phyloP scores from a whole-genome alignment of 2,113 vertebrate genomes.

The Camelus bactrianus region DNA sequence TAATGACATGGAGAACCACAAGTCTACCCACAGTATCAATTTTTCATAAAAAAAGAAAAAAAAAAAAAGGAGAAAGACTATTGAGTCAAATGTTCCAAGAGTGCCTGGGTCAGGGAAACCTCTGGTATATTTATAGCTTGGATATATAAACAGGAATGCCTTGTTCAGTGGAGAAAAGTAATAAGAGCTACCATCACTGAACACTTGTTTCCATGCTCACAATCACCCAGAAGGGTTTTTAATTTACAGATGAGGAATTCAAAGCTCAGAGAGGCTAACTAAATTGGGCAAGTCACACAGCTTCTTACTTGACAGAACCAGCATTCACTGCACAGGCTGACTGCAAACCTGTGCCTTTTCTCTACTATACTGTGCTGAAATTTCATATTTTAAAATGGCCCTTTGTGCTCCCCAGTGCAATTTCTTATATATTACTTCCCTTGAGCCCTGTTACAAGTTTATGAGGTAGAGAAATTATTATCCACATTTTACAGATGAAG shows the following conservation, averaged over 20 bases:
- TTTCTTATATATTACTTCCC: slow-evolving; percentile 38
- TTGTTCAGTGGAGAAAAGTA: slow-evolving; percentile 33
- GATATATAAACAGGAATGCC: slow-evolving; percentile 28
- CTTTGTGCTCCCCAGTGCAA: neutral
- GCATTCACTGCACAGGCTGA: neutral
- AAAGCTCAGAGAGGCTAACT: slow-evolving; percentile 39
- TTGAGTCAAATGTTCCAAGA: slow-evolving; percentile 72
- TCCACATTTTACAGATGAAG: neutral
- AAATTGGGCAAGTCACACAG: slow-evolving; percentile 12
- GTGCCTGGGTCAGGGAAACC: slow-evolving; percentile 34
- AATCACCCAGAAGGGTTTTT: neutral
- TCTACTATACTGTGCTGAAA: neutral
- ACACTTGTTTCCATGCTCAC: neutral
- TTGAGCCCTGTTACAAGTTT: neutral
- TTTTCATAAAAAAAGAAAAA: slow-evolving; percentile 37
- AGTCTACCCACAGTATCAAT: slow-evolving; percentile 60
- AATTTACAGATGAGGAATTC: neutral
- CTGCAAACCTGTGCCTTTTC: neutral
- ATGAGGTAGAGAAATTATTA: slow-evolving; percentile 24
- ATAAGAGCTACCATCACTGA: neutral
- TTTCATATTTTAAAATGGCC: neutral
- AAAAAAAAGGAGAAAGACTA: slow-evolving; percentile 31
- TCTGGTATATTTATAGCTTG: slow-evolving; percentile 66
- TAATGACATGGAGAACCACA: slow-evolving; percentile 68
- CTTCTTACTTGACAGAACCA: neutral